These are phyloP conservation scores for Upupa epops DNA, from an alignment of 2,113 vertebrate genomes.

Conservation along the genomic window DNA sequence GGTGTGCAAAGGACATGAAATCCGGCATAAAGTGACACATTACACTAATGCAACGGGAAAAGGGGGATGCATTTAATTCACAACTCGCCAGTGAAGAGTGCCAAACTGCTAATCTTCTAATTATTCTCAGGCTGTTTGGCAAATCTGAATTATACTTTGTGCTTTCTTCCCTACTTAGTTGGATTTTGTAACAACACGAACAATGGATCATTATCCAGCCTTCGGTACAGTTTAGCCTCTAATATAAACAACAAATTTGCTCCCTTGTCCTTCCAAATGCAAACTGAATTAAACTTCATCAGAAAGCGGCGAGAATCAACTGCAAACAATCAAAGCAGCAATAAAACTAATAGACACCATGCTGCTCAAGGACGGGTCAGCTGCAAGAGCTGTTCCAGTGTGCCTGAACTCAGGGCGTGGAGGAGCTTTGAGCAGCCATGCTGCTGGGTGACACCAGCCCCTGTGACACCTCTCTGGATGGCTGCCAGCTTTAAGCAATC, in stretches of 20 bases:
- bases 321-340: conserved; percentile 5
- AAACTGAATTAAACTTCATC: neutral
- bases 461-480: neutral
- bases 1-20: neutral
- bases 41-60: conserved; percentile 11
- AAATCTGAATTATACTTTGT: conserved; percentile 24
- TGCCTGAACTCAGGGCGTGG: neutral
- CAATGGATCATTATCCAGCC: neutral
- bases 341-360: conserved; percentile 31
- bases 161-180: neutral
- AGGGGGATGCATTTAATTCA: conserved; percentile 7
- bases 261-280: neutral
- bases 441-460: conserved; percentile 24
- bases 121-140: conserved; percentile 26
- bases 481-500: neutral
- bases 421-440: neutral
- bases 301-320: neutral
- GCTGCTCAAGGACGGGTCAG: conserved; percentile 6
- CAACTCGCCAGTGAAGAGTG: neutral
- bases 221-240: conserved; percentile 14
- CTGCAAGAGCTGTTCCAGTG: neutral
- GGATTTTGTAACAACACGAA: neutral
- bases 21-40: neutral
- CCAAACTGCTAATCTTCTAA: conserved; percentile 34
- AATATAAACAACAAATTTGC: conserved; percentile 26